phyloP scores from a whole-genome alignment of 2,888 invertebrate genomes.

The Eupithecia abbreviata region DNA sequence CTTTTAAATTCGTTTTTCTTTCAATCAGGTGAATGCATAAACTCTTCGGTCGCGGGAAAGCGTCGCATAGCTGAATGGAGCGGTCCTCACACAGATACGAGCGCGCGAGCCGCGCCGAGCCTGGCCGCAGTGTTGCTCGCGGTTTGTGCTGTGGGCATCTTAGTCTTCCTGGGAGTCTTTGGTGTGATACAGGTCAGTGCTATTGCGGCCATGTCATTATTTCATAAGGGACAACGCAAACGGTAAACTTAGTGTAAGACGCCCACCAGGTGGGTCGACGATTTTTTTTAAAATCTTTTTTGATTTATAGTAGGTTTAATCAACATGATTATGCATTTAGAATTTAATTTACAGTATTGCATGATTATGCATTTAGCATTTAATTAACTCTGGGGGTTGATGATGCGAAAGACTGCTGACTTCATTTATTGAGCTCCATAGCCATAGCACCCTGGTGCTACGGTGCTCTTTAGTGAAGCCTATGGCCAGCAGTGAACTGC shows the following conservation, averaged over 20 bases:
- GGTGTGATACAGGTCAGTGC: conserved; percentile 66
- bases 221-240: neutral
- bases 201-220: neutral
- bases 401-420: neutral
- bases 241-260: neutral
- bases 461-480: neutral
- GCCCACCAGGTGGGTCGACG: neutral
- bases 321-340: too few species aligned
- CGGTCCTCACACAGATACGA: conserved; percentile 67
- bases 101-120: conserved; percentile 75
- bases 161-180: conserved; percentile 88
- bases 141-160: conserved; percentile 87
- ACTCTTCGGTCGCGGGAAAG: conserved; percentile 89
- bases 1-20: conserved; percentile 25
- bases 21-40: conserved; percentile 87
- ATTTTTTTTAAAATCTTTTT: too few species aligned
- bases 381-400: too few species aligned
- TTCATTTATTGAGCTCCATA: too few species aligned
- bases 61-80: conserved; percentile 87
- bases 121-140: conserved; percentile 69
- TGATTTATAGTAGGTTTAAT: too few species aligned
- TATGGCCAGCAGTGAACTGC: too few species aligned
- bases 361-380: too few species aligned
- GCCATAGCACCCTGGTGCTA: too few species aligned
- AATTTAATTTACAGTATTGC: too few species aligned